Evolutionary conservation across 2,113 vertebrate species (phyloP).

Genomic region (Guaruba guarouba): DNA sequence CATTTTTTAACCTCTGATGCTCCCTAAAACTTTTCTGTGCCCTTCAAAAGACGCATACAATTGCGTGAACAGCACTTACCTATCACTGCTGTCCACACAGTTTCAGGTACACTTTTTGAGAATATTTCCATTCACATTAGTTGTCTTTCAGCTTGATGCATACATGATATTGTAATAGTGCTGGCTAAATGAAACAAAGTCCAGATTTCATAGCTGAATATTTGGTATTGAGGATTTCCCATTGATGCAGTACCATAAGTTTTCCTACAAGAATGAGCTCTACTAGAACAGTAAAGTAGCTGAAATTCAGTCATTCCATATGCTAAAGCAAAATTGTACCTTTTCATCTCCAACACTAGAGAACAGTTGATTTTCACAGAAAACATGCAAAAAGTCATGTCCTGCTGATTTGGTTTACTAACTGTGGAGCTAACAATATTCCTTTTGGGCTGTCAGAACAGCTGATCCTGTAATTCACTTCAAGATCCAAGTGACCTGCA

Average conservation of each 20-base stretch:
- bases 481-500: not conserved
- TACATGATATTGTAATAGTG: not conserved
- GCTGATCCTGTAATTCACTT: slow-evolving; percentile 21
- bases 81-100: not conserved
- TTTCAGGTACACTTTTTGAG: not conserved
- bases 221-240: not conserved
- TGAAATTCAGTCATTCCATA: not conserved
- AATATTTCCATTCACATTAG: not conserved
- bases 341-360: not conserved
- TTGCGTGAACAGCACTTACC: not conserved
- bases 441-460: slow-evolving; percentile 9
- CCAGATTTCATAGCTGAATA: not conserved
- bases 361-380: not conserved
- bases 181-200: not conserved
- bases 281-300: not conserved
- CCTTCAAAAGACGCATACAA: not conserved
- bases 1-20: not conserved
- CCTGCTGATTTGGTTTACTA: slow-evolving; percentile 45
- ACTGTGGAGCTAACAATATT: slow-evolving; percentile 15
- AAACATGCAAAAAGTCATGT: not conserved
- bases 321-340: slow-evolving; percentile 16
- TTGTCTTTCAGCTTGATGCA: not conserved
- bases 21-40: not conserved
- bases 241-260: not conserved
- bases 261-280: not conserved